These are phyloP conservation scores for Phasianus colchicus DNA, from an alignment of 2,113 vertebrate species.

Conservation along the genomic window DNA sequence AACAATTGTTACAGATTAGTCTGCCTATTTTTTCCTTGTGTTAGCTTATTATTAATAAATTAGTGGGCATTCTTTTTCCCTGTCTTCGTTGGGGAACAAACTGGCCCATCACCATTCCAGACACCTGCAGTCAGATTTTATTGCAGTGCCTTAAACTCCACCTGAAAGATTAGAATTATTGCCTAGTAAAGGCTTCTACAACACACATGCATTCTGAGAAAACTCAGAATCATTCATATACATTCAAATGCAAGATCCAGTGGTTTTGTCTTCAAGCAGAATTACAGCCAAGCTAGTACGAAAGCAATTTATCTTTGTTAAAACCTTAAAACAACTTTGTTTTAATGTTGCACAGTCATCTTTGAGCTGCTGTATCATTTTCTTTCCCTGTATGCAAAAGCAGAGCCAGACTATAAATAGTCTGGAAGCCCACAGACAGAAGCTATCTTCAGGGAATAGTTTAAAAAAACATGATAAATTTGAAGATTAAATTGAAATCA, in stretches of 20 bases:
- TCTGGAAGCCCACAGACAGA: neutral
- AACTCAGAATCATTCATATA: fast-evolving
- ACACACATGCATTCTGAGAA: neutral
- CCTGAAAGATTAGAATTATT: neutral
- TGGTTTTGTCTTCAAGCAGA: neutral
- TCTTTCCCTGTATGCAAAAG: neutral
- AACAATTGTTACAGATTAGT: neutral
- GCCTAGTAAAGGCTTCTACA: neutral
- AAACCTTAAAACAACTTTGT: neutral
- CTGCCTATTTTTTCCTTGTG: neutral
- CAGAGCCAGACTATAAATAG: neutral
- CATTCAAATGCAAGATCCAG: neutral
- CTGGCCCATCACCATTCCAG: neutral
- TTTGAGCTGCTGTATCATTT: neutral
- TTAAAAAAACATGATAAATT: neutral
- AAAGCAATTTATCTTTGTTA: neutral
- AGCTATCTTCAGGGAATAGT: neutral
- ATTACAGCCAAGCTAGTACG: neutral
- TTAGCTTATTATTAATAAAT: neutral
- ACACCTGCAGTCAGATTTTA: neutral
- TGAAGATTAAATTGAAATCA: neutral
- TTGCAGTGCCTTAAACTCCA: neutral
- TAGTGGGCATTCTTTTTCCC: neutral
- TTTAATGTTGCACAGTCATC: neutral
- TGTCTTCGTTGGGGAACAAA: neutral